These are phyloP conservation scores for Heterochromis multidens DNA, from an alignment of 2,113 vertebrate genomes.

Conservation along the genomic window DNA sequence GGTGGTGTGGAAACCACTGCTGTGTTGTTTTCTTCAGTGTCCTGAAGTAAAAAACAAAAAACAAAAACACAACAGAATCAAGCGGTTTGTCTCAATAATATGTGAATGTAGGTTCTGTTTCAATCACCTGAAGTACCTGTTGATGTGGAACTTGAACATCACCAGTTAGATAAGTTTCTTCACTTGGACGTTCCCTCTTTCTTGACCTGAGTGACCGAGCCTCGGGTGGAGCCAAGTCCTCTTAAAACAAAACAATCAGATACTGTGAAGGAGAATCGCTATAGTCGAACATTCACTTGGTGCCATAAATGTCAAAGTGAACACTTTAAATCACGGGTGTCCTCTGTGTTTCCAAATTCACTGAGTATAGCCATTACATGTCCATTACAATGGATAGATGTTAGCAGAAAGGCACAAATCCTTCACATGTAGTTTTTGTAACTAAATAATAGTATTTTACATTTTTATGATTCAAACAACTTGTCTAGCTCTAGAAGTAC, in stretches of 20 bases:
- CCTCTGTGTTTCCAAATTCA: too few species aligned
- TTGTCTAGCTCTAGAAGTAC: too few species aligned
- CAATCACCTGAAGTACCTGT: slow-evolving; percentile 15
- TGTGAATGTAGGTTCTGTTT: not conserved
- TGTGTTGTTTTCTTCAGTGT: not conserved
- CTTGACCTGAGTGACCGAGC: slow-evolving; percentile 19
- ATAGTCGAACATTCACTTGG: not conserved
- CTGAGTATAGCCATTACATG: too few species aligned
- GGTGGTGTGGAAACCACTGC: not conserved
- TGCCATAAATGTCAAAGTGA: not conserved
- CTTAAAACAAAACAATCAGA: not conserved
- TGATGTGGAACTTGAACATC: not conserved
- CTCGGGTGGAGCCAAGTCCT: not conserved
- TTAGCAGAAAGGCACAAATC: too few species aligned
- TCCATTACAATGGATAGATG: too few species aligned
- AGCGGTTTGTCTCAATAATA: not conserved
- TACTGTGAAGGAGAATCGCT: not conserved
- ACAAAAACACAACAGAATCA: not conserved
- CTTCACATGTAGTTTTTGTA: too few species aligned
- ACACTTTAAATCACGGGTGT: too few species aligned
- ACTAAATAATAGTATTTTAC: too few species aligned
- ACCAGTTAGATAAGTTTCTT: not conserved
- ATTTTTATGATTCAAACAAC: too few species aligned
- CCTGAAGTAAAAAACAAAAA: slow-evolving; percentile 14
- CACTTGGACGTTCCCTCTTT: slow-evolving; percentile 23